These are phyloP conservation scores for Rhinichthys osculus DNA, from an alignment of 2,797 vertebrate genomes.

Conservation along the genomic window DNA sequence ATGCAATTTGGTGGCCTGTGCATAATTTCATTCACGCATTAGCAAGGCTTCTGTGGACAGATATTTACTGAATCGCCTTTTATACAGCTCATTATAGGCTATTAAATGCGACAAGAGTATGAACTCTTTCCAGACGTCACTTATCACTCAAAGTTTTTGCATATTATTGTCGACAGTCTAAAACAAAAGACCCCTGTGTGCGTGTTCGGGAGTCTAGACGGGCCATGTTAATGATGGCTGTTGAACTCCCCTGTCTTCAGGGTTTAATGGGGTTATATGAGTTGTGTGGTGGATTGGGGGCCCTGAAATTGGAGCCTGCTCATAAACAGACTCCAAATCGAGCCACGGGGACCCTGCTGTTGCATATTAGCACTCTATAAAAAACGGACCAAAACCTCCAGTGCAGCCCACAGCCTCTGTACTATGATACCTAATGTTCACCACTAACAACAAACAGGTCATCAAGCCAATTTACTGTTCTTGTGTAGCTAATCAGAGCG, in stretches of 20 bases:
- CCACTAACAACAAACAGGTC: slow-evolving; percentile 25
- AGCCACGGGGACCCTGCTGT: slow-evolving; percentile 13
- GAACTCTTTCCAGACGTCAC: slow-evolving; percentile 7
- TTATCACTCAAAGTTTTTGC: slow-evolving; percentile 6
- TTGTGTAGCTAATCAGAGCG: slow-evolving; percentile 4
- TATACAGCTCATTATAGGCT: neutral
- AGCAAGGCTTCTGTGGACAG: neutral
- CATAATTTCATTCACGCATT: neutral
- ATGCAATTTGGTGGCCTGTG: neutral
- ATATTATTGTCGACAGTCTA: neutral
- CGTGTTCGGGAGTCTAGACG: slow-evolving; percentile 57
- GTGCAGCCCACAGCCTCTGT: neutral
- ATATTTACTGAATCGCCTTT: neutral
- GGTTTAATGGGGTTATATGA: slow-evolving; percentile 32
- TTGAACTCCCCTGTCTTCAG: slow-evolving; percentile 40
- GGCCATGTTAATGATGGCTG: slow-evolving; percentile 58
- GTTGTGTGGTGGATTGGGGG: slow-evolving; percentile 39
- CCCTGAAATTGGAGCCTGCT: slow-evolving; percentile 63
- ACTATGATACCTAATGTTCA: neutral
- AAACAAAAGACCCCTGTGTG: slow-evolving; percentile 31
- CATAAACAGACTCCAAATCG: slow-evolving; percentile 7
- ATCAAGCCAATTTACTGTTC: neutral
- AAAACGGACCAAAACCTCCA: slow-evolving; percentile 17
- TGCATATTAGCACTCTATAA: slow-evolving; percentile 57
- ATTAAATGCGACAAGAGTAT: neutral